These are phyloP conservation scores for Moxostoma hubbsi DNA, from an alignment of 2,797 vertebrate species.

Conservation along the genomic window DNA sequence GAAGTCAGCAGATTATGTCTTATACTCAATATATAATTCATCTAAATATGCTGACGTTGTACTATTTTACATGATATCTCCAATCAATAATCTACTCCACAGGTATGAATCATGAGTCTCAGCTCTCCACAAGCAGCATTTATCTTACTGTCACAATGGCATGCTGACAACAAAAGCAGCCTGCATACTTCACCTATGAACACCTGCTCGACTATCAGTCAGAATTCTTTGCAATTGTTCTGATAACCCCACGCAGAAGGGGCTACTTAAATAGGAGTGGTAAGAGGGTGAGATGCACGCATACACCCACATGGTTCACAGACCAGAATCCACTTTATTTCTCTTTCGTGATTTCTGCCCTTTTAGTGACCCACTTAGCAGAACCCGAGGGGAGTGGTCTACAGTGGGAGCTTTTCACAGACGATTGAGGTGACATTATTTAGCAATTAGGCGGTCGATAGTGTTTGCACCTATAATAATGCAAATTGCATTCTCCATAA, in stretches of 20 bases:
- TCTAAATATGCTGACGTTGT: too few relatives aligned
- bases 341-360: background rate
- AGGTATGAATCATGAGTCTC: background rate
- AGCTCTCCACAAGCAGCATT: background rate
- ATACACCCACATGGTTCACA: constrained; percentile 25
- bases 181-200: constrained; percentile 44
- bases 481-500: background rate
- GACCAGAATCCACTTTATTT: background rate
- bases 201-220: constrained; percentile 42
- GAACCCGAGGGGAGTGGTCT: background rate
- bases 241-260: constrained; percentile 9
- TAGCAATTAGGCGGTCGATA: background rate
- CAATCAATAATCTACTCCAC: background rate
- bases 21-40: too few relatives aligned
- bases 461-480: background rate
- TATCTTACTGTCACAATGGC: constrained; percentile 3
- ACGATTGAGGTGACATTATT: too few relatives aligned
- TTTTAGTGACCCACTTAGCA: background rate
- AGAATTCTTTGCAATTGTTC: constrained; percentile 30
- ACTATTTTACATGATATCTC: background rate
- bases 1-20: too few relatives aligned
- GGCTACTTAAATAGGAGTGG: constrained; percentile 23
- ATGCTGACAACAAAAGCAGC: constrained; percentile 21
- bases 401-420: too few relatives aligned
- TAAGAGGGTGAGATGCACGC: constrained; percentile 28